Evolutionary conservation across 2,113 vertebrate genomes (phyloP).

Genomic region (Picathartes gymnocephalus): DNA sequence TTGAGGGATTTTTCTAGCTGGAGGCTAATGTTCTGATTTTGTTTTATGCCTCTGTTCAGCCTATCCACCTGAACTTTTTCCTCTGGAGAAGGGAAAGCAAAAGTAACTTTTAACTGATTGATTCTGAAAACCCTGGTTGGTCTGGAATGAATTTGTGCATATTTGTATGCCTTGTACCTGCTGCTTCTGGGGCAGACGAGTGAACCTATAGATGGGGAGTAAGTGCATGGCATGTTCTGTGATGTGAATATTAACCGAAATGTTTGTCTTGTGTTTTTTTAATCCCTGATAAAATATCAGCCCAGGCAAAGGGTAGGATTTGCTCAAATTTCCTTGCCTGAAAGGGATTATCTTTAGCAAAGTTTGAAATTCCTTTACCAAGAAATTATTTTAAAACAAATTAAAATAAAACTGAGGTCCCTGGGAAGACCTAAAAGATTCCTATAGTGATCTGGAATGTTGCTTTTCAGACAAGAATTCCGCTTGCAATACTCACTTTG

Average conservation of each 20-base stretch:
- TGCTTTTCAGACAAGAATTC: neutral
- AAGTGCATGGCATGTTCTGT: neutral
- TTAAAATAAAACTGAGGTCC: neutral
- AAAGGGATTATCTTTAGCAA: neutral
- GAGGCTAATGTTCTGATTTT: neutral
- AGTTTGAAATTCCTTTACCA: neutral
- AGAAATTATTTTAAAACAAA: neutral
- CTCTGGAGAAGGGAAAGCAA: neutral
- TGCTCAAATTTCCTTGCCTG: neutral
- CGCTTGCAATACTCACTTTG: neutral
- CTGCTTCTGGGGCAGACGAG: neutral
- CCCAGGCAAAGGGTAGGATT: neutral
- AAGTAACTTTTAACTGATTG: neutral
- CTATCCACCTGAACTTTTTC: neutral
- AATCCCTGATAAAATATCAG: neutral
- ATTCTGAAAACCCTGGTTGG: neutral
- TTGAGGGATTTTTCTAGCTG: neutral
- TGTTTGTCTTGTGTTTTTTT: neutral
- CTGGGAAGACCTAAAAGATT: neutral
- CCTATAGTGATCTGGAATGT: rapidly evolving
- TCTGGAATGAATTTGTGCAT: neutral
- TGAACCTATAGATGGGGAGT: neutral
- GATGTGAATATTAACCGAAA: neutral
- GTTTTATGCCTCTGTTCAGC: neutral
- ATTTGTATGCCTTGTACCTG: neutral